Percentiles rank a stretch among this genome's conserved stretches.
Conservation (phyloP, 2,113 vertebrate species). For the Oryzias curvinotus region DNA sequence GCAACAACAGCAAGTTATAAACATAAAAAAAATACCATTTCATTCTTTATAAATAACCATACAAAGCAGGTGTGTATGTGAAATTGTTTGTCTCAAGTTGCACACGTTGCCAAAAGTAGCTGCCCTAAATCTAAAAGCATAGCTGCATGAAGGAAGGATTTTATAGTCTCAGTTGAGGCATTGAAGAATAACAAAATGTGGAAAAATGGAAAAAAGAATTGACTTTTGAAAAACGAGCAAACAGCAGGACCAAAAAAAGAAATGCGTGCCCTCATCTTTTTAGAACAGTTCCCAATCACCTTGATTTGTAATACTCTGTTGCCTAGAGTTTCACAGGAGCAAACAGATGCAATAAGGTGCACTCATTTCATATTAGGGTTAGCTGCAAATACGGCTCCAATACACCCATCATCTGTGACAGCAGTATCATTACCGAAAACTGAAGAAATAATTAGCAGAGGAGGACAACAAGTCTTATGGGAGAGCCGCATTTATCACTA, state of each 20-base stretch:
- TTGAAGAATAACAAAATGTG: not conserved
- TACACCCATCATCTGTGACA: slow-evolving; percentile 17
- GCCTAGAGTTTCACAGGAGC: no score
- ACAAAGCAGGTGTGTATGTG: not conserved
- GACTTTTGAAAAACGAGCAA: not conserved
- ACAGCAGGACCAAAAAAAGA: not conserved
- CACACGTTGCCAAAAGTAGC: not conserved
- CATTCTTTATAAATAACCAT: no score
- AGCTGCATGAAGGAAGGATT: not conserved
- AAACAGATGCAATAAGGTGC: no score
- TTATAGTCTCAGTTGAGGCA: not conserved
- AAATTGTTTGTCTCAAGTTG: not conserved
- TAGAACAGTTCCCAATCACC: no score
- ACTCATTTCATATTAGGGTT: no score
- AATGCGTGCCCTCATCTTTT: not conserved
- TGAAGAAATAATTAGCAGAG: slow-evolving; percentile 42
- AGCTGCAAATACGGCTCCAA: slow-evolving; percentile 4
- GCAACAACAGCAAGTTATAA: no score
- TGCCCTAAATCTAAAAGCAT: not conserved
- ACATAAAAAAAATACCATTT: not conserved
- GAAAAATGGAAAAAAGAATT: not conserved
- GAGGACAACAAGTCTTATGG: slow-evolving; percentile 38
- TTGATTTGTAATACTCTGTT: no score
- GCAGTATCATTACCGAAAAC: slow-evolving; percentile 25
- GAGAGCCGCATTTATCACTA: slow-evolving; percentile 10